Percentiles rank a stretch among this genome's conserved stretches.
These are phyloP conservation scores for Rattus rattus DNA, from an alignment of 2,113 vertebrate genomes.

Conservation along the genomic window DNA sequence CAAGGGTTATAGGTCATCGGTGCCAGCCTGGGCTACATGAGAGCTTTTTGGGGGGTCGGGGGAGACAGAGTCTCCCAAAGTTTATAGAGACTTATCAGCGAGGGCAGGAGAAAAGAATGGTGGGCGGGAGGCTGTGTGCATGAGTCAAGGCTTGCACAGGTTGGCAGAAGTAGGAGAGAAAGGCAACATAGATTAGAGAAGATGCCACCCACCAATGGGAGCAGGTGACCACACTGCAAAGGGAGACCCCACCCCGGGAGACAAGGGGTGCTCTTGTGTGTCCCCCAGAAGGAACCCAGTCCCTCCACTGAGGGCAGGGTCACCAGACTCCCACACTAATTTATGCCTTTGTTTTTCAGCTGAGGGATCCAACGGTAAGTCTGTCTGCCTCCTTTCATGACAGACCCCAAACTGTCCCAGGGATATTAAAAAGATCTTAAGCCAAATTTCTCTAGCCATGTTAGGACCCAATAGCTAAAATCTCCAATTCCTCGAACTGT, in stretches of 20 bases:
- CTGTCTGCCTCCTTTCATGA: background rate
- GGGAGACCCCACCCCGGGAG: background rate
- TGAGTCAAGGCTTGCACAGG: background rate
- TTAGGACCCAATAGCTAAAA: background rate
- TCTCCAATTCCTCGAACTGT: background rate
- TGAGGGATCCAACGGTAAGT: slow-evolving; percentile 50
- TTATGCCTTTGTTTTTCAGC: slow-evolving; percentile 65
- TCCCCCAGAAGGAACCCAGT: background rate
- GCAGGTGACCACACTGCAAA: background rate
- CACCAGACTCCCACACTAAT: background rate
- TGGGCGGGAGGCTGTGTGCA: background rate
- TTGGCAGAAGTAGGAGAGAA: background rate
- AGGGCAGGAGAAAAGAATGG: background rate
- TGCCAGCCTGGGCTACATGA: background rate
- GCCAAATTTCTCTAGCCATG: background rate
- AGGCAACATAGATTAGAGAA: background rate
- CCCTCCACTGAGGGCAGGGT: background rate
- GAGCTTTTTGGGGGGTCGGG: too few species aligned
- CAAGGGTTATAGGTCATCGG: background rate
- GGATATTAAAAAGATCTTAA: background rate
- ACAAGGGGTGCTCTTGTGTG: background rate
- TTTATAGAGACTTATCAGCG: background rate
- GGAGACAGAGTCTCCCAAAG: background rate
- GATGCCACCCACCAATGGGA: background rate
- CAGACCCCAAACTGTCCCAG: background rate